Base-by-base conservation (phyloP, 2,113 vertebrate genomes). In the Petrocephalus zakoni region DNA sequence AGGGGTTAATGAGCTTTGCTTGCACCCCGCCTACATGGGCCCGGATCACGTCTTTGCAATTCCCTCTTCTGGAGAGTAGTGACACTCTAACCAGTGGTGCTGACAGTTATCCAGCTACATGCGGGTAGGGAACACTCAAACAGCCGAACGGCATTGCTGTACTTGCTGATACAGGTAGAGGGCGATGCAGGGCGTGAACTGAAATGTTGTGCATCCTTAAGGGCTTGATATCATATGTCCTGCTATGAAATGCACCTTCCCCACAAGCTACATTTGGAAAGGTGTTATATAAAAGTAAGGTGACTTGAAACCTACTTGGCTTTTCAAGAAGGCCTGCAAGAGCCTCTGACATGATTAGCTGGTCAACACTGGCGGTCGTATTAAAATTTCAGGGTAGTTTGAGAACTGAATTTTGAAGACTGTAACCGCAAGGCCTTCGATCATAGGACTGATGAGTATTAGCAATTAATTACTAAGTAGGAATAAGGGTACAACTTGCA, bases 1-100 rank as follows among this genome's bases (percentile, higher is more conserved):
- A 92, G 90, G 88, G 91, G 89, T 91, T 94, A 95, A 95, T 94
- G 93, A 95, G 94, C 64, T 95, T 93, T 92, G 93, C 91, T 92
- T 89, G 91, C 90, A 88, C 88, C 58, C 89, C 91, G 89, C 91
- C 93, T 93, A 94, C 93, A 89, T 91, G 94, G 94, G 94, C 92
- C 87, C 90, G 64, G 83, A 87, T 90, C 72, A 90, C 92, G 72
- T 42, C 29, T 17, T 78, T 78, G 72, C 42, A 34, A 78, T 78
- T 78, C 72, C 34, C 21, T 47, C 21, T 49, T 2, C 81, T 83
- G 46, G 29, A 42, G 51, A 55, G 17, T 61, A 47, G 47, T 46
- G n/a, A 29, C 83, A 7, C 8, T 85, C 29, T n/a, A 85, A 34
- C 5, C 11, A 19, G 19, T 47, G 46, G 4, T 53, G 51, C 51